Evolutionary conservation across 2,113 vertebrate species (phyloP).

Genomic region (Pachypanchax playfairii): DNA sequence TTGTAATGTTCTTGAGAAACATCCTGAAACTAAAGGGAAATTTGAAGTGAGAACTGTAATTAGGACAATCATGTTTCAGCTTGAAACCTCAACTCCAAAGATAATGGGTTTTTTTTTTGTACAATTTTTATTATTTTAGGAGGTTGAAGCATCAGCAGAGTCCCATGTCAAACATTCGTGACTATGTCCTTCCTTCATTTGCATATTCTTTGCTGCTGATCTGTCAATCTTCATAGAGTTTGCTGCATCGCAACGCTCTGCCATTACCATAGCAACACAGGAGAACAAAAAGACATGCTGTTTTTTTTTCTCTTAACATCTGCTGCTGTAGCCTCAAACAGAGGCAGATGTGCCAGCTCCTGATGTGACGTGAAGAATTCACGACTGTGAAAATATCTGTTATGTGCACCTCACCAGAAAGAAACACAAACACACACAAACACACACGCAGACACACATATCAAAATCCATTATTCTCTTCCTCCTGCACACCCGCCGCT

Average conservation of each 20-base stretch:
- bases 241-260: slow-evolving; percentile 61
- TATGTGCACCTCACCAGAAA: slow-evolving; percentile 4
- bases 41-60: no score
- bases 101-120: neutral
- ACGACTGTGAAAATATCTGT: slow-evolving; percentile 8
- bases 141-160: neutral
- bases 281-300: slow-evolving; percentile 7
- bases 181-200: neutral
- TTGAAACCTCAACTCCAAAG: no score
- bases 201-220: slow-evolving; percentile 10
- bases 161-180: slow-evolving; percentile 3
- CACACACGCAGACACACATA: slow-evolving; percentile 6
- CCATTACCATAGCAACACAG: slow-evolving; percentile 55
- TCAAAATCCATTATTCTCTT: neutral
- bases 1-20: no score
- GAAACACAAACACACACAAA: slow-evolving; percentile 16
- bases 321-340: slow-evolving; percentile 3
- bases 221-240: slow-evolving; percentile 29
- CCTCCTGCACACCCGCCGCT: slow-evolving; percentile 33
- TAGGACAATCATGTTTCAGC: no score
- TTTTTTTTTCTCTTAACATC: slow-evolving; percentile 14
- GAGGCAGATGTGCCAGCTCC: slow-evolving; percentile 30
- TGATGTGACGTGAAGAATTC: slow-evolving; percentile 4
- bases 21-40: no score
- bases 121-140: no score